Evolutionary conservation across 1,140 invertebrate genomes (phyloP), one percentile per base, ranked within the genome.

Genomic region (Procambarus clarkii): DNA sequence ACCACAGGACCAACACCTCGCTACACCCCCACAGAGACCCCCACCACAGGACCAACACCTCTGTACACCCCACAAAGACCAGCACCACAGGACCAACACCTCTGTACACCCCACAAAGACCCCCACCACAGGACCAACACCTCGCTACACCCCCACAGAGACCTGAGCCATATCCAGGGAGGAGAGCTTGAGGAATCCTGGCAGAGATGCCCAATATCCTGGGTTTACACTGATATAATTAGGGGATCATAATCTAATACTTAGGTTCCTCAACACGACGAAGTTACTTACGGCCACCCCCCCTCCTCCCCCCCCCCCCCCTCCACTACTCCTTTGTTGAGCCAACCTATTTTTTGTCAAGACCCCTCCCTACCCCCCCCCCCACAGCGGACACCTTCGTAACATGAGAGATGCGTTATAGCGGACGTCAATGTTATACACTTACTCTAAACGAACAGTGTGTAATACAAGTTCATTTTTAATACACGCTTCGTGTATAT

Each of bases 141-240:
- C 74, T 86, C 84, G 44, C 50, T 50, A 46, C 48, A 60, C 64
- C 69, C 69, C 54, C 58, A 46, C 69, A 9, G 83, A 48, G 13
- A 76, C 71, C 83, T 86, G 69, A 71, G 79, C 50, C 54, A 58
- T 58, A 78, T 87, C 76, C 76, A 58, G 8, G 2, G 81, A 15
- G n/a, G 48, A 34, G 81, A 15, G n/a, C 58, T 48, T 11, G 2
- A 34, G 74, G 76, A 58, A 79, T 87, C 85, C 48, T 58, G 44
- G 24, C 50, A 50, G 85, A 69, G 76, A 79, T 74, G 50, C 74
- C 74, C 74, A 87, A 87, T 79, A 79, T 54, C 76, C 76, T 15
- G 85, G 85, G 85, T 87, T 87, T 87, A 87, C 85, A 48, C 85
- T 76, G 85, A 87, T 87, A 87, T 79, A 87, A 87, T 87, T 87